These are phyloP conservation scores for Stegodyphus dumicola DNA, from an alignment of 1,140 invertebrate genomes.

Conservation along the genomic window DNA sequence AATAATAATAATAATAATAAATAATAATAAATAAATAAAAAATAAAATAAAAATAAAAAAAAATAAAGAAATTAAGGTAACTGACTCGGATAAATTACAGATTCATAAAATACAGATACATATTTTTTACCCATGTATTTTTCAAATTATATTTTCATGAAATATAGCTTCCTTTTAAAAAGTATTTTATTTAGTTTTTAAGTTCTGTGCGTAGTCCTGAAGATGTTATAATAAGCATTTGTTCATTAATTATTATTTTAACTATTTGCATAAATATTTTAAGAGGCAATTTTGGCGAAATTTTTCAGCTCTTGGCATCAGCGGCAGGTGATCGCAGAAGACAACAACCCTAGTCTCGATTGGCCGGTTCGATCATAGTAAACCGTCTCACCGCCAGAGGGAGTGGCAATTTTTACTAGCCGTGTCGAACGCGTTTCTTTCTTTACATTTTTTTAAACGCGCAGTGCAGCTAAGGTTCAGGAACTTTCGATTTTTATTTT, in stretches of 20 bases:
- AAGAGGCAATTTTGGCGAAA: conserved; percentile 13
- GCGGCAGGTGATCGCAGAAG: conserved; percentile 28
- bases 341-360: conserved; percentile 47
- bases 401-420: conserved; percentile 55
- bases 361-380: conserved; percentile 43
- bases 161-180: too few species aligned
- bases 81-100: too few species aligned
- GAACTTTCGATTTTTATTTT: conserved; percentile 35
- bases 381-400: conserved; percentile 45
- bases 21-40: too few species aligned
- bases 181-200: too few species aligned
- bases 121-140: too few species aligned
- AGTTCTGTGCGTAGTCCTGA: too few species aligned
- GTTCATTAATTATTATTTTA: background rate
- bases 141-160: too few species aligned
- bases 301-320: background rate
- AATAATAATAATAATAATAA: too few species aligned
- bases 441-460: background rate
- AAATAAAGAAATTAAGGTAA: too few species aligned
- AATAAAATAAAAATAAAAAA: too few species aligned
- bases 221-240: too few species aligned
- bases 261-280: background rate
- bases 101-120: too few species aligned
- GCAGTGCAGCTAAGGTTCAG: conserved; percentile 21
- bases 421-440: conserved; percentile 40